Evolutionary conservation across 2,797 vertebrate species (phyloP), one percentile per base, ranked within the genome.

Genomic region (Eulemur rubriventer): DNA sequence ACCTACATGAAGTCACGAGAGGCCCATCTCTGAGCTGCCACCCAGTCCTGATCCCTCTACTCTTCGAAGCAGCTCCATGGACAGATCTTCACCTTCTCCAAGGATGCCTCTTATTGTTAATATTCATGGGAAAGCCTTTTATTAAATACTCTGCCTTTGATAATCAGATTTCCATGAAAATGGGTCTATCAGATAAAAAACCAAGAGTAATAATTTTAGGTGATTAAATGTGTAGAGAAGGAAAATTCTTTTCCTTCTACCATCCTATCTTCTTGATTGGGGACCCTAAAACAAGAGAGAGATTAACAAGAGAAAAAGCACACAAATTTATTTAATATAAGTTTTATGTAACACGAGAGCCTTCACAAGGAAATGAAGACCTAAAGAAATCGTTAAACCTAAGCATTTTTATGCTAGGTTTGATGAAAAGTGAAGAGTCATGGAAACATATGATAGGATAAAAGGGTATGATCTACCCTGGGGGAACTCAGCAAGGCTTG

Each of bases 141-240:
- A 76, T 43, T 52, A 94, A 92, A 80, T 48, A 78, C 12, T 69
- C 46, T 93, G 46, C 80, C 35, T 93, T 96, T 92, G 89, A 88
- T 84, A 83, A 65, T 81, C 17, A 72, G 20, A 65, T 84, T 90
- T 43, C 63, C 38, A 92, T 76, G 79, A 94, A 96, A 91, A 92
- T 92, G 55, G 16, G 22, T 69, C 41, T 69, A 94, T 79, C 38
- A 82, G 70, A 85, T 82, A 85, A 86, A 95, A 91, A 81, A 41
- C 30, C 6, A 91, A 79, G 30, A 88, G 52, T 81, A 92, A 78
- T 61, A n/a, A 88, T 65, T 79, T 95, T 83, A 95, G 73, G 59
- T 76, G 48, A 81, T 33, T 46, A 35, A 86, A 84, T 55, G 18
- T 63, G 30, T 55, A 22, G 43, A 8, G 24, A 6, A 84, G 26